Evolutionary conservation across 2,797 vertebrate species (phyloP), one percentile per base, ranked within the genome.

Genomic region (Argya squamiceps): DNA sequence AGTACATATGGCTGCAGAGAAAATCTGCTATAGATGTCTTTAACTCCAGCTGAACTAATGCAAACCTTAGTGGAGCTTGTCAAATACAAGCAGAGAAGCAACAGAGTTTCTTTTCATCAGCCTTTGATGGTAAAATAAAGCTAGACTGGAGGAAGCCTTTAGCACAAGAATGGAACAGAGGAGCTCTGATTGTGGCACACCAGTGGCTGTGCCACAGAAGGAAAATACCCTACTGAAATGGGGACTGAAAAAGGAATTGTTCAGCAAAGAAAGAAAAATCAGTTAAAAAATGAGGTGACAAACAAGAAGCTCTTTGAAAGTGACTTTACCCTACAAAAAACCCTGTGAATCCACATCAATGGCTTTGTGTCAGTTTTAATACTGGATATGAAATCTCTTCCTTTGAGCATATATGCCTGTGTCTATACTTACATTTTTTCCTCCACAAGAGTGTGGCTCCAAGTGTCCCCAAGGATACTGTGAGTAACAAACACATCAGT

Each of bases 121-220:
- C 47, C 39, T 88, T 71, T 78, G 77, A 82, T 44, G n/a, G 20
- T 62, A 95, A 95, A 89, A 81, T 89, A 93, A 84, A 92, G 63
- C 44, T 59, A 86, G 70, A 63, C 55, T 87, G n/a, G 63, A 93
- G 59, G 84, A 87, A 86, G 50, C 55, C 80, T 81, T 88, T 30
- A 93, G 77, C 65, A 90, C 83, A 79, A 93, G 67, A 92, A 96
- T 43, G 68, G 74, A 91, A 79, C n/a, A 74, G 77, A 84, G 39
- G 59, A 86, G 77, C 50, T 71, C 56, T 64, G 84, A 89, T 8
- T 88, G 58, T 81, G 69, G 47, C 50, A 65, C 76, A 73, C 59
- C 85, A 69, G 41, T 21, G 46, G 70, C 83, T 86, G 43, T 65
- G 44, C 55, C 80, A 56, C 26, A 37, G 64, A 46, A 93, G 93